phyloP scores from a whole-genome alignment of 2,888 invertebrate genomes.

The Callosobruchus maculatus region DNA sequence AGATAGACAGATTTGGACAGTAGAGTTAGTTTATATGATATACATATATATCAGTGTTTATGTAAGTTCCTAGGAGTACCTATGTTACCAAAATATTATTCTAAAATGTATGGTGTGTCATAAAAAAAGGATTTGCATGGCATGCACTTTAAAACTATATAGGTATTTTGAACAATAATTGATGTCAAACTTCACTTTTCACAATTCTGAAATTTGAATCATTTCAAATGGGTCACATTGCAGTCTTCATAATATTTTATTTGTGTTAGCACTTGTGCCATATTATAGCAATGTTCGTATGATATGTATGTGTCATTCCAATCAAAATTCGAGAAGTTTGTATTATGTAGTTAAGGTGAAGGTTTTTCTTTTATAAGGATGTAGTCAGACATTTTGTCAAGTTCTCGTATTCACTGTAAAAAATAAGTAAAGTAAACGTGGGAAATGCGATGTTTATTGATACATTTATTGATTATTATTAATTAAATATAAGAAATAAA shows the following conservation, averaged over 20 bases:
- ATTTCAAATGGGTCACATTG: background rate
- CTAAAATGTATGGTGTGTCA: too few species aligned
- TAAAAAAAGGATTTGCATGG: too few species aligned
- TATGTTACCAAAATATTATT: too few species aligned
- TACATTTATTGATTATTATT: conserved; percentile 49
- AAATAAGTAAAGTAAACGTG: background rate
- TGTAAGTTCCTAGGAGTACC: too few species aligned
- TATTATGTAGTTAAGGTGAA: background rate
- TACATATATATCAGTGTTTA: too few species aligned
- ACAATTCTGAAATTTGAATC: background rate
- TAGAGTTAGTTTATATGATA: too few species aligned
- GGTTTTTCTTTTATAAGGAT: background rate
- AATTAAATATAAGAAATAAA: conserved; percentile 50
- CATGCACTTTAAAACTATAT: too few species aligned
- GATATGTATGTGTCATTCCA: background rate
- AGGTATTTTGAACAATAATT: too few species aligned
- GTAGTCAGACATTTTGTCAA: conserved; percentile 49
- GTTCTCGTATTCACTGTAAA: conserved; percentile 42
- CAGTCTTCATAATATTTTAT: background rate
- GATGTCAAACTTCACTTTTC: background rate
- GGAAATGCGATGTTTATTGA: background rate
- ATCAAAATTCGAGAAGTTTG: background rate
- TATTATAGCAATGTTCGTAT: background rate
- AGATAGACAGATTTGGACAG: too few species aligned
- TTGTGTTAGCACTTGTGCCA: background rate